Conservation (phyloP, 2,888 invertebrate species). For the Lomographa bimaculata region DNA sequence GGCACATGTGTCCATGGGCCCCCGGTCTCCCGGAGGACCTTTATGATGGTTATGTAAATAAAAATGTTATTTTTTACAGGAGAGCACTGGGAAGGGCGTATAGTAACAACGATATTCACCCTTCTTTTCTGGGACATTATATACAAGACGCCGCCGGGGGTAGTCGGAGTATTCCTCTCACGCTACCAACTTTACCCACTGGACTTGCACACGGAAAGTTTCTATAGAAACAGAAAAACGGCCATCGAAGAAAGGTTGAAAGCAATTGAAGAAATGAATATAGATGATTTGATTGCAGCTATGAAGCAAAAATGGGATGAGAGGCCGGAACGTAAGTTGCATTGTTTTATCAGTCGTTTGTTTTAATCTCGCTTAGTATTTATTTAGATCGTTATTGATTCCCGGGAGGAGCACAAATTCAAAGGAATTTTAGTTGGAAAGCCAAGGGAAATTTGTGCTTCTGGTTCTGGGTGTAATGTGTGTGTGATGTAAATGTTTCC, state of each 20-base stretch:
- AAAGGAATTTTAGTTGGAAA: too few species aligned
- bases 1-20: too few species aligned
- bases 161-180: constrained; percentile 85
- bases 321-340: constrained; percentile 67
- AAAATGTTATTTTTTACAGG: constrained; percentile 63
- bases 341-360: too few species aligned
- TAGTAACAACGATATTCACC: constrained; percentile 85
- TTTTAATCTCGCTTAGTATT: too few species aligned
- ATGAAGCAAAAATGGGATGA: constrained; percentile 76
- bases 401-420: too few species aligned
- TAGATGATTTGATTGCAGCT: constrained; percentile 61
- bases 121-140: constrained; percentile 92
- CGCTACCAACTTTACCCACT: constrained; percentile 87
- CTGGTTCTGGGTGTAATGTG: too few species aligned
- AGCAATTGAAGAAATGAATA: constrained; percentile 51
- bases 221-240: constrained; percentile 85
- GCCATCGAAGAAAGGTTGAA: constrained; percentile 81
- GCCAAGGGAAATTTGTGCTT: too few species aligned
- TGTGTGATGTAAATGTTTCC: too few species aligned
- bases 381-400: too few species aligned
- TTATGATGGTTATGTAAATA: too few species aligned
- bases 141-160: constrained; percentile 70
- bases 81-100: constrained; percentile 88
- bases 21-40: too few species aligned
- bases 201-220: constrained; percentile 86